Evolutionary conservation across 1,140 invertebrate species (phyloP).

Genomic region (Scaptomyza graminum): DNA sequence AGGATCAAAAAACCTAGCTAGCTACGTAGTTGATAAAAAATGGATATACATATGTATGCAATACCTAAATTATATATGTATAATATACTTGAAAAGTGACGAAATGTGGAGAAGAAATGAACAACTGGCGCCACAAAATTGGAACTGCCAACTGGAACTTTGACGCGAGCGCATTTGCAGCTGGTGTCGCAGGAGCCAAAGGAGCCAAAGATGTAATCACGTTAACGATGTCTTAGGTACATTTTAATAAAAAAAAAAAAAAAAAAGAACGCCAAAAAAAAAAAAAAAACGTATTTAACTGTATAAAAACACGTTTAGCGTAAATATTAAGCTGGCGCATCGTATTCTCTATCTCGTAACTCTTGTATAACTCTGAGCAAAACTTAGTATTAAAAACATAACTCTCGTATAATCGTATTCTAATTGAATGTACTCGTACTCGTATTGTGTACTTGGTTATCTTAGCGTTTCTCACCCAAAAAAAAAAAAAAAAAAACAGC

Average conservation of each 20-base stretch:
- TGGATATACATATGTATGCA: conserved; percentile 17
- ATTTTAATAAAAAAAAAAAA: conserved; percentile 43
- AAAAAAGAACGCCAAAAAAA: conserved; percentile 52
- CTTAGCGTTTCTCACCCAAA: conserved; percentile 67
- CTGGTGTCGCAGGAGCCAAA: conserved; percentile 25
- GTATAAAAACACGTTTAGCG: conserved; percentile 65
- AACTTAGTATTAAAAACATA: conserved; percentile 59
- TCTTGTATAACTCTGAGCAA: conserved; percentile 75
- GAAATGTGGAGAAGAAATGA: conserved; percentile 13
- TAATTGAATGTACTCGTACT: conserved; percentile 59
- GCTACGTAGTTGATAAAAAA: conserved; percentile 29
- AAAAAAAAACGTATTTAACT: conserved; percentile 37
- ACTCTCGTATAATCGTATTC: conserved; percentile 58
- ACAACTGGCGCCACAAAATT: conserved; percentile 7
- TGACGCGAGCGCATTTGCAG: conserved; percentile 42
- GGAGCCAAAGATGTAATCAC: conserved; percentile 29
- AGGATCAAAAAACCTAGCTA: conserved; percentile 37
- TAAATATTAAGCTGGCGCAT: conserved; percentile 66
- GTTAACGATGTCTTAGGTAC: conserved; percentile 62
- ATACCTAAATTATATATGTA: conserved; percentile 38
- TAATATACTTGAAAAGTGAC: conserved; percentile 27
- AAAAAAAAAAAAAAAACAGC: conserved; percentile 34
- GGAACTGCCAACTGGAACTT: conserved; percentile 42
- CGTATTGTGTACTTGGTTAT: conserved; percentile 67
- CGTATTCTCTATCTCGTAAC: conserved; percentile 62